phyloP scores from a whole-genome alignment of 2,888 invertebrate genomes.

The Trissolcus brochymenae region DNA sequence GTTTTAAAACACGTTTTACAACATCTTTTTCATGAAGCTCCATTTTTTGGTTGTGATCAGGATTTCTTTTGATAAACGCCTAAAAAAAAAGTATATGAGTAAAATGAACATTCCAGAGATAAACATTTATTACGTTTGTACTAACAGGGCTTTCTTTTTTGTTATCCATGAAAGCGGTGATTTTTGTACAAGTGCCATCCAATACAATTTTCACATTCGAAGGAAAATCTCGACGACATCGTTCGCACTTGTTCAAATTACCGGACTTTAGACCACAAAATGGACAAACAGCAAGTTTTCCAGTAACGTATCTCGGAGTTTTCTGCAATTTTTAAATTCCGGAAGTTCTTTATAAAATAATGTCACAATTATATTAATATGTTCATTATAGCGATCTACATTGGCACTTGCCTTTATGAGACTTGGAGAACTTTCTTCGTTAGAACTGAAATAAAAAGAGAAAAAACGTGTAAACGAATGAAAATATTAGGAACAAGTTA shows the following conservation, averaged over 20 bases:
- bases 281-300: slow-evolving; percentile 87
- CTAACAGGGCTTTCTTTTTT: slow-evolving; percentile 61
- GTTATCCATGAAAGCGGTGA: slow-evolving; percentile 37
- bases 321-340: slow-evolving; percentile 14
- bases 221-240: slow-evolving; percentile 84
- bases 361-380: neutral
- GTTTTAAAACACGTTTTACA: slow-evolving; percentile 23
- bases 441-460: slow-evolving; percentile 22
- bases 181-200: slow-evolving; percentile 38
- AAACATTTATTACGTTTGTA: slow-evolving; percentile 36
- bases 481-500: too few relatives aligned
- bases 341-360: neutral
- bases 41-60: slow-evolving; percentile 60
- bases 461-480: neutral
- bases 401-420: slow-evolving; percentile 16
- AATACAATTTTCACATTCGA: slow-evolving; percentile 81
- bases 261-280: slow-evolving; percentile 88
- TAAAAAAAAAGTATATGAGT: slow-evolving; percentile 51
- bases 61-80: slow-evolving; percentile 70
- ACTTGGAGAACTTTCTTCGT: slow-evolving; percentile 41
- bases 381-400: slow-evolving; percentile 7
- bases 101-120: neutral
- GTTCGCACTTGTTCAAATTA: slow-evolving; percentile 87
- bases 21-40: slow-evolving; percentile 37
- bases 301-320: slow-evolving; percentile 71